Percentiles rank a stretch among this genome's conserved stretches.
Conservation (phyloP, 2,888 invertebrate species). For the Drosophila acutilabella region DNA sequence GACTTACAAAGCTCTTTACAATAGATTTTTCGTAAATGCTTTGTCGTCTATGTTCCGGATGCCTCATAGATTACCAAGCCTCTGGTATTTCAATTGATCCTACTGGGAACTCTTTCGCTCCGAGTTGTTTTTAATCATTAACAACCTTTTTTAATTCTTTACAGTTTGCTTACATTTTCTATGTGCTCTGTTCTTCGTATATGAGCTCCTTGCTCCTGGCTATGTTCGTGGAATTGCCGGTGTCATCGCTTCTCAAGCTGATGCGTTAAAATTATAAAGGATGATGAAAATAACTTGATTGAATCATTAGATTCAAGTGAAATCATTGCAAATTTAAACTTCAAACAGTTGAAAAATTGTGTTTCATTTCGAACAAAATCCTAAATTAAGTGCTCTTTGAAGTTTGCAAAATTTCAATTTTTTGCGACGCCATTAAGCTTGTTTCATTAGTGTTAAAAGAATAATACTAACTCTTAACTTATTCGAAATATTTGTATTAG, state of each 20-base stretch:
- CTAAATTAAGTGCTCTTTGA: no score
- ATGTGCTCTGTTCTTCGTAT: conserved; percentile 73
- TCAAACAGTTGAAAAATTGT: no score
- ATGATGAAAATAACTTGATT: conserved; percentile 19
- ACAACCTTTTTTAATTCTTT: conserved; percentile 8
- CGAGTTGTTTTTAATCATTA: background rate
- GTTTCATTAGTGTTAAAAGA: conserved; percentile 1
- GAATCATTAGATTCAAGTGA: background rate
- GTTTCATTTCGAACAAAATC: no score
- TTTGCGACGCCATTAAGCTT: conserved; percentile 4
- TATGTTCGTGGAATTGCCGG: conserved; percentile 77
- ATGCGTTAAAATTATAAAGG: conserved; percentile 58
- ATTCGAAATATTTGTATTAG: conserved; percentile 18
- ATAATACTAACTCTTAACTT: conserved; percentile 13
- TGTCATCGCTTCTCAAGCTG: conserved; percentile 78
- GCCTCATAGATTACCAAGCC: no score
- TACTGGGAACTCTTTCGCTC: no score
- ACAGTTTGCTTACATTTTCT: conserved; percentile 78
- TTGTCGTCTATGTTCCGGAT: no score
- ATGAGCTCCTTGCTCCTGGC: conserved; percentile 76
- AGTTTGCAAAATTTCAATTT: no score
- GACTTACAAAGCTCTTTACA: no score
- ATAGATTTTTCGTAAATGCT: no score
- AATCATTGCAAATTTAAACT: no score
- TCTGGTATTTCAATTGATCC: no score